These are phyloP conservation scores for Flabesymbios commensalis DNA, from an alignment of 2,888 invertebrate genomes.

Conservation along the genomic window DNA sequence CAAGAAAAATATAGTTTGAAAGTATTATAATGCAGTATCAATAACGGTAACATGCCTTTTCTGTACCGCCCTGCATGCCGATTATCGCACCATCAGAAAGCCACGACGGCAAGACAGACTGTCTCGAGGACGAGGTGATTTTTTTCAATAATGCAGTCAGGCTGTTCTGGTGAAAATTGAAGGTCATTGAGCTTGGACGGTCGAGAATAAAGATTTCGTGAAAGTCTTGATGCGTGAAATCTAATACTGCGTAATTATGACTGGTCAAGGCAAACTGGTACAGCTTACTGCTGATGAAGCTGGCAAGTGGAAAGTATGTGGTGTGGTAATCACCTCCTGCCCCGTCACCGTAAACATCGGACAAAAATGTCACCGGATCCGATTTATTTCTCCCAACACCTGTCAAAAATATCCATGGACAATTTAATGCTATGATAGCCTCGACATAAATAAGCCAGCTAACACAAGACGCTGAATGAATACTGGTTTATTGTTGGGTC, in stretches of 20 bases:
- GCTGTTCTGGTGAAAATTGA: slow-evolving; percentile 26
- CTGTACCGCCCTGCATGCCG: slow-evolving; percentile 49
- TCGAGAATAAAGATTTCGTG: slow-evolving; percentile 12
- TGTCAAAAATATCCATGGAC: slow-evolving; percentile 24
- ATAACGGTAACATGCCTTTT: no score
- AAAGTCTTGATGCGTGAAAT: slow-evolving; percentile 36
- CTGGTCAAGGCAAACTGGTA: slow-evolving; percentile 45
- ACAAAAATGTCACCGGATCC: slow-evolving; percentile 43
- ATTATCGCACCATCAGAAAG: slow-evolving; percentile 44
- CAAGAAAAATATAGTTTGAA: no score
- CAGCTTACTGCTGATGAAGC: slow-evolving; percentile 42
- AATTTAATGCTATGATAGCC: no score
- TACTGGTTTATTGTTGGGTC: no score
- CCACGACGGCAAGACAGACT: slow-evolving; percentile 47
- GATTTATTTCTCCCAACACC: slow-evolving; percentile 53
- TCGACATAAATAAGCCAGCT: no score
- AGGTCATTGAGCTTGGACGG: slow-evolving; percentile 25
- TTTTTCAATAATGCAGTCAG: slow-evolving; percentile 27
- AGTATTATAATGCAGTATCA: no score
- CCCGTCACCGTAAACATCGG: slow-evolving; percentile 33
- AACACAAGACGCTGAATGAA: no score
- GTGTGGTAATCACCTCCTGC: slow-evolving; percentile 48
- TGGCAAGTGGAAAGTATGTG: slow-evolving; percentile 51
- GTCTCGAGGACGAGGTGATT: slow-evolving; percentile 35
- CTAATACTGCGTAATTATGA: slow-evolving; percentile 42